phyloP scores from a whole-genome alignment of 2,797 vertebrate species.

The Protonibea diacanthus region DNA sequence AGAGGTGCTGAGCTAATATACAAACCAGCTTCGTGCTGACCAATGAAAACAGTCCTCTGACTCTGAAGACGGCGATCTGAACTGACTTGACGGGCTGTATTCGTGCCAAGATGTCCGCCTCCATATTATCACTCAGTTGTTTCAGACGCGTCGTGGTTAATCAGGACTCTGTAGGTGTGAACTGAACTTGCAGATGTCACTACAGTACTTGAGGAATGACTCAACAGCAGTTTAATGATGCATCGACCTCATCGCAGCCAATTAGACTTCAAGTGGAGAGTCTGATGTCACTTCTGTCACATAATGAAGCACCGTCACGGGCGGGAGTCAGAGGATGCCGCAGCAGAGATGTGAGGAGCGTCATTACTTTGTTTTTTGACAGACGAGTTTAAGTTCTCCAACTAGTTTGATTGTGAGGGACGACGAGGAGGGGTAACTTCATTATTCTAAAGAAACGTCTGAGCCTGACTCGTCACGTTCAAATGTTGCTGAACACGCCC shows the following conservation, averaged over 20 bases:
- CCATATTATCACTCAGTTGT: background rate
- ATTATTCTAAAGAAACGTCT: background rate
- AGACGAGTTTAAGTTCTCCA: too few species aligned
- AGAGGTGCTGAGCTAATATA: background rate
- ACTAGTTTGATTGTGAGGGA: too few species aligned
- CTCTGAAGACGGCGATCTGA: background rate
- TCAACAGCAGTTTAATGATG: slow-evolving; percentile 1
- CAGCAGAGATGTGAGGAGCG: background rate
- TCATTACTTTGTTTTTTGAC: background rate
- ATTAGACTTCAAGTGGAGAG: background rate
- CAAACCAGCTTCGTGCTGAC: background rate
- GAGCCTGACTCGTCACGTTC: background rate
- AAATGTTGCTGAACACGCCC: background rate
- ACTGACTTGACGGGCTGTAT: too few species aligned
- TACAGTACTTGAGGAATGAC: background rate
- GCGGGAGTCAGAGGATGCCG: too few species aligned
- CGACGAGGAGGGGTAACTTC: too few species aligned
- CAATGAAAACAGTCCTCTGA: background rate
- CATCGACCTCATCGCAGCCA: background rate
- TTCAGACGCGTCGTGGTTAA: background rate
- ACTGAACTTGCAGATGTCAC: background rate
- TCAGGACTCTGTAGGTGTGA: background rate
- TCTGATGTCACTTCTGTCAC: background rate
- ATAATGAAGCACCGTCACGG: background rate
- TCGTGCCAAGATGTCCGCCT: background rate